These are phyloP conservation scores for Pseudomyrmex cubaensis DNA, from an alignment of 1,140 invertebrate species.

Conservation along the genomic window DNA sequence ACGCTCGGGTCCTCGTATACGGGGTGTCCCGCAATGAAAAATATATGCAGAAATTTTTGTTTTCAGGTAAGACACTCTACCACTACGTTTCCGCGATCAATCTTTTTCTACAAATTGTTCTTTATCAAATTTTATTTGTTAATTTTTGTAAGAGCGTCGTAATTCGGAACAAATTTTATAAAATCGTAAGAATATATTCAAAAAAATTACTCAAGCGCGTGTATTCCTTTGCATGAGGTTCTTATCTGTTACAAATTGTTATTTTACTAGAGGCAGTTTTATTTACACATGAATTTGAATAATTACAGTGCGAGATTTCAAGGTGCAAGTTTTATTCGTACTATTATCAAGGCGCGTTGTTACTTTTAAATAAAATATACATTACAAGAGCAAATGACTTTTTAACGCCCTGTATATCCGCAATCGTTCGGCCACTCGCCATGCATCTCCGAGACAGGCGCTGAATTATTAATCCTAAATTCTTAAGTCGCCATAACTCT, in stretches of 20 bases:
- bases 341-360: not conserved
- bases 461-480: conserved; percentile 76
- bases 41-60: conserved; percentile 1
- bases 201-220: too few relatives aligned
- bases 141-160: not conserved
- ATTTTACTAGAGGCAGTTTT: not conserved
- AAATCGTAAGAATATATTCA: too few relatives aligned
- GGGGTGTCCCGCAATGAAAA: conserved; percentile 75
- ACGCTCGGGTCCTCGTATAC: conserved; percentile 76
- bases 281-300: not conserved
- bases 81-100: too few relatives aligned
- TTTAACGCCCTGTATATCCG: conserved; percentile 34
- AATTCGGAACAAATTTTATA: conserved; percentile 9
- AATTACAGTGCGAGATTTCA: not conserved
- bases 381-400: conserved; percentile 7
- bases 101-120: too few relatives aligned
- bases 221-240: too few relatives aligned
- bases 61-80: too few relatives aligned
- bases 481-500: conserved; percentile 70
- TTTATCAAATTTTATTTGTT: not conserved
- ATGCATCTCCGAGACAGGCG: conserved; percentile 53
- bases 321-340: not conserved
- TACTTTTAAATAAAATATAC: too few relatives aligned
- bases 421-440: conserved; percentile 22
- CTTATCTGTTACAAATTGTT: too few relatives aligned